Evolutionary conservation across 30 jellyfish, hydroid and myxozoan genomes (phyloP).

Genomic region (Pelagia noctiluca): DNA sequence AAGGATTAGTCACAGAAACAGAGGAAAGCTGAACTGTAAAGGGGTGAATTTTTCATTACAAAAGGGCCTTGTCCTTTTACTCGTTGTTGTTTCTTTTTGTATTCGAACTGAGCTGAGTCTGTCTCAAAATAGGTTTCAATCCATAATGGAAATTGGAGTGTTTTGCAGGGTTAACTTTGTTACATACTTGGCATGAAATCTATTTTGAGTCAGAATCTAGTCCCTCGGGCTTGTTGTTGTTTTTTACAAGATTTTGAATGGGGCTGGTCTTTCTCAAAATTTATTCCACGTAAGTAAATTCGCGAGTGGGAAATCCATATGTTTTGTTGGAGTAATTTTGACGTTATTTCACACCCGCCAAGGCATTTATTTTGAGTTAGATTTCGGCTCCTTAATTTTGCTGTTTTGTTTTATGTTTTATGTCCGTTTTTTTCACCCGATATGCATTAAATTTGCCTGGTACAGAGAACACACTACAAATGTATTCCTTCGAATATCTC

Average conservation of each 20-base stretch:
- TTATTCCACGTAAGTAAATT: too few relatives aligned
- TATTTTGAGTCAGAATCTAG: too few relatives aligned
- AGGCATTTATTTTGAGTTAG: background rate
- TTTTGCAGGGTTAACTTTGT: too few relatives aligned
- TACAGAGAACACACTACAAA: too few relatives aligned
- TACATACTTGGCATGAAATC: too few relatives aligned
- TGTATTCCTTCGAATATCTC: too few relatives aligned
- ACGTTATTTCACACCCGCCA: constrained; percentile 14
- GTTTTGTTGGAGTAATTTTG: constrained; percentile 14
- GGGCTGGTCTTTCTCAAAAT: too few relatives aligned
- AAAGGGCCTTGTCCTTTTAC: constrained; percentile 5
- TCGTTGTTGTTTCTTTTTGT: background rate
- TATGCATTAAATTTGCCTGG: background rate
- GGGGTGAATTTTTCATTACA: too few relatives aligned
- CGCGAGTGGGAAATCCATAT: constrained; percentile 1
- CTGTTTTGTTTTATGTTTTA: constrained; percentile 1
- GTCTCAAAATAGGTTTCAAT: constrained; percentile 13
- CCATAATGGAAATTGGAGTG: too few relatives aligned
- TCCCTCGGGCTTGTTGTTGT: too few relatives aligned
- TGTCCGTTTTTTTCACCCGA: constrained; percentile 18
- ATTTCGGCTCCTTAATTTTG: background rate
- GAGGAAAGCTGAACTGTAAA: constrained; percentile 2
- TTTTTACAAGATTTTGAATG: too few relatives aligned
- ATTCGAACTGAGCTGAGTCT: constrained; percentile 3
- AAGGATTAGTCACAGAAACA: background rate